phyloP scores from a whole-genome alignment of 2,113 vertebrate genomes.

The Talpa occidentalis region DNA sequence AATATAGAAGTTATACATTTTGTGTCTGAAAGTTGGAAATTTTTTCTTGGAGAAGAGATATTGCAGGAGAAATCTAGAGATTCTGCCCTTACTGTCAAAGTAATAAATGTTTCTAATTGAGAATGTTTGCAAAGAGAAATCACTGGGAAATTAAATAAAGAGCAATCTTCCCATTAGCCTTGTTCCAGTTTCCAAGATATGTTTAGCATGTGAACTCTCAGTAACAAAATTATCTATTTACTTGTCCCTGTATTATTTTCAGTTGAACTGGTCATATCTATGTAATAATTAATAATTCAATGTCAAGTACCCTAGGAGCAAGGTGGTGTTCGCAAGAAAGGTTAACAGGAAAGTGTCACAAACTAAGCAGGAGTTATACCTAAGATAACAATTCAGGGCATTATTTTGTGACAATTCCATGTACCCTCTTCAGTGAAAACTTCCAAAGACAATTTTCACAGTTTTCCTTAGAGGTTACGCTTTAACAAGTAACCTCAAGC shows the following conservation, averaged over 20 bases:
- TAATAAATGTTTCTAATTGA: background rate
- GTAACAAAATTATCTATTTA: background rate
- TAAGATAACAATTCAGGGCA: background rate
- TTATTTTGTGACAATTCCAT: background rate
- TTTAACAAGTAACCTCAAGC: background rate
- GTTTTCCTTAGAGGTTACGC: too few species aligned
- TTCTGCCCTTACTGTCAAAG: background rate
- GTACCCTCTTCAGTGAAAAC: background rate
- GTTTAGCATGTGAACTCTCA: background rate
- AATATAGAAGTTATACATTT: background rate
- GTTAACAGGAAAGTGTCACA: constrained; percentile 25
- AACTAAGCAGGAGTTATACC: background rate
- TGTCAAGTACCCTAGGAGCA: background rate
- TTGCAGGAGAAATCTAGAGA: background rate
- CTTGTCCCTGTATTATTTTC: background rate
- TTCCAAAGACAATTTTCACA: too few species aligned
- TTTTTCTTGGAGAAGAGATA: constrained; percentile 18
- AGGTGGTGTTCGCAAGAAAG: background rate
- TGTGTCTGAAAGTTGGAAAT: background rate
- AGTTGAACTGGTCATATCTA: background rate
- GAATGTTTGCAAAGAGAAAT: background rate
- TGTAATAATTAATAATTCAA: background rate
- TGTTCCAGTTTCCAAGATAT: background rate
- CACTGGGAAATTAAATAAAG: background rate
- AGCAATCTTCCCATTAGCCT: background rate